Percentiles rank a stretch among this genome's conserved stretches.
These are phyloP conservation scores for Nettapus auritus DNA, from an alignment of 2,113 vertebrate species.

Conservation along the genomic window DNA sequence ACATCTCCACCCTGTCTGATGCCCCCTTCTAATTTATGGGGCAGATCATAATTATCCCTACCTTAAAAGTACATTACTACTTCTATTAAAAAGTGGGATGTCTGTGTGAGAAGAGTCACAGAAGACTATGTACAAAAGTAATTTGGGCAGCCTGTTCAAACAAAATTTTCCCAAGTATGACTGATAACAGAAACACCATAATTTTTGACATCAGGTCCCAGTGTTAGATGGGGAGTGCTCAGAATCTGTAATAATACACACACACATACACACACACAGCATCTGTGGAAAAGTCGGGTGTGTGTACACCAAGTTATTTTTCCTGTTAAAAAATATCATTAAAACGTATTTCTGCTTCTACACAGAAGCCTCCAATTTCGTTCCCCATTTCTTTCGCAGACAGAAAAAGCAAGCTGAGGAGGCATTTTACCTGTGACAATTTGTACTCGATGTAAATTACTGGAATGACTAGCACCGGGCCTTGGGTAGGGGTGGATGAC, in stretches of 20 bases:
- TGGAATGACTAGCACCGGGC: slow-evolving; percentile 12
- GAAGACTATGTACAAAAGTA: background rate
- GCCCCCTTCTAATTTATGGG: background rate
- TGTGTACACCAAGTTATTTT: background rate
- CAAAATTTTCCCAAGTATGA: background rate
- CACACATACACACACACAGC: background rate
- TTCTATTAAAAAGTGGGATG: background rate
- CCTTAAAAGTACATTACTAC: background rate
- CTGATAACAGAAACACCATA: background rate
- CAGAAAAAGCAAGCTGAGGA: slow-evolving; percentile 21
- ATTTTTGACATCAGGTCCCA: background rate
- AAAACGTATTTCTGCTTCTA: background rate
- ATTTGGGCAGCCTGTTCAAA: background rate
- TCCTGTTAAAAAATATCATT: background rate
- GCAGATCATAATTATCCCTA: background rate
- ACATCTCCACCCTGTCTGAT: background rate
- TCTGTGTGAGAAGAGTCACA: background rate
- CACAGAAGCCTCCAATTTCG: background rate
- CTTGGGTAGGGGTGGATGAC: slow-evolving; percentile 24
- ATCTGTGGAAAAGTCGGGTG: background rate
- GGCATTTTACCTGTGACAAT: background rate
- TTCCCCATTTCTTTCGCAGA: background rate
- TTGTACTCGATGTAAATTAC: slow-evolving; percentile 26
- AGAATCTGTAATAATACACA: background rate
- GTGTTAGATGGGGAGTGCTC: background rate